phyloP scores from a whole-genome alignment of 2,113 vertebrate genomes.

The Sula dactylatra region DNA sequence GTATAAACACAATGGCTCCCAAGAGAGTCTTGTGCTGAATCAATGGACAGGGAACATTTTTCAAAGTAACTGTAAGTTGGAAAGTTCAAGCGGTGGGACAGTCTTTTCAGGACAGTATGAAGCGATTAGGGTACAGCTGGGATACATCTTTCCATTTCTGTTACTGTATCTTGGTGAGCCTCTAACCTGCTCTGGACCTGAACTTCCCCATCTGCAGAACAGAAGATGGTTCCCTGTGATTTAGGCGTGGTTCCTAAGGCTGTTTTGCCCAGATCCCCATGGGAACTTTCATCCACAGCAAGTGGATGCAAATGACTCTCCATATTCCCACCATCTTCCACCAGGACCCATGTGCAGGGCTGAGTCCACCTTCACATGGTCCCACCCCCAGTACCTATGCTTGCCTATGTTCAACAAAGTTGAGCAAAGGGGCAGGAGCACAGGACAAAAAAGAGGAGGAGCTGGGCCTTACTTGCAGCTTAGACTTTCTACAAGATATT shows the following conservation, averaged over 20 bases:
- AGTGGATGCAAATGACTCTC: background rate
- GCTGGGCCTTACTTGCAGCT: background rate
- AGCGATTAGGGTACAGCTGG: background rate
- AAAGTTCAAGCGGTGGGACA: background rate
- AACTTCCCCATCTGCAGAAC: background rate
- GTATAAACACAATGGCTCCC: background rate
- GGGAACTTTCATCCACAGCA: background rate
- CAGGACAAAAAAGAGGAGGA: background rate
- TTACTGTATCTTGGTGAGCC: background rate
- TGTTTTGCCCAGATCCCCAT: background rate
- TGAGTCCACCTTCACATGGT: background rate
- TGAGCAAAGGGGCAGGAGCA: background rate
- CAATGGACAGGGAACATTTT: background rate
- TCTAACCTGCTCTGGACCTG: background rate
- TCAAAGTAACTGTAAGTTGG: background rate
- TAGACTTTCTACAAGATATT: background rate
- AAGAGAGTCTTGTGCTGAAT: background rate
- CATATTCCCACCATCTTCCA: background rate
- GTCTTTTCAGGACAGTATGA: background rate
- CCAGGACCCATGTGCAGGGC: background rate
- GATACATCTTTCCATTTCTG: background rate
- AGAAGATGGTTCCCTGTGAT: background rate
- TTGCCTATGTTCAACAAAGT: background rate
- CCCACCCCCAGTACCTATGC: background rate
- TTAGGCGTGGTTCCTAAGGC: background rate